Conservation (phyloP, 2,113 vertebrate species). For the Penelope pileata region DNA sequence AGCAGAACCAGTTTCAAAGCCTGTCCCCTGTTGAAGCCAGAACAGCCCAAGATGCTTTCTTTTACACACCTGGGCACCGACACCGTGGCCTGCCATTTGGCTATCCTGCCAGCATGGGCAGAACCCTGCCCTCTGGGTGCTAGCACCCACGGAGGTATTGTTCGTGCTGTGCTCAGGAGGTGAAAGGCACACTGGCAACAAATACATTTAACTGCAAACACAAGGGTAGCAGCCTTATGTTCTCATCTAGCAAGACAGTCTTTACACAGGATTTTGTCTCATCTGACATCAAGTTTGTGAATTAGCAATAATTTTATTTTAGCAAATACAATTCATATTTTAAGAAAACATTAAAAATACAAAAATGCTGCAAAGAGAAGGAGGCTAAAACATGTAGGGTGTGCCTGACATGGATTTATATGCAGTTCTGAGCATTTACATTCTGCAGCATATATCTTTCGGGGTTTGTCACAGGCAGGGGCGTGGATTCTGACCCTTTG, state of each 20-base stretch:
- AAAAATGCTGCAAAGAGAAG: neutral
- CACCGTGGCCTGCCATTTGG: neutral
- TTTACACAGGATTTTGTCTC: neutral
- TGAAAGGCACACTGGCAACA: neutral
- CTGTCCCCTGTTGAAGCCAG: neutral
- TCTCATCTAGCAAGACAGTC: neutral
- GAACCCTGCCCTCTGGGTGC: neutral
- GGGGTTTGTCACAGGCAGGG: neutral
- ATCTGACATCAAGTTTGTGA: neutral
- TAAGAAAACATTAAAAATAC: neutral
- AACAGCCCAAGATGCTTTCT: neutral
- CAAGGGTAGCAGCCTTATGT: neutral
- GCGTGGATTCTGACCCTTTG: slow-evolving; percentile 34
- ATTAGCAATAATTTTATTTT: neutral
- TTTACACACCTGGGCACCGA: neutral
- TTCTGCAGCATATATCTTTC: neutral
- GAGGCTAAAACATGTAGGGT: neutral
- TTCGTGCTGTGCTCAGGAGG: neutral
- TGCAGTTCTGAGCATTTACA: neutral
- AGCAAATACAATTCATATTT: neutral
- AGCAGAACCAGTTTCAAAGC: neutral
- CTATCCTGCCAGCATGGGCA: accelerated
- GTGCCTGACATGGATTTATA: neutral
- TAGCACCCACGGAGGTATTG: neutral
- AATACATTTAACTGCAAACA: neutral